These are phyloP conservation scores for Tachycineta bicolor DNA, from an alignment of 2,113 vertebrate species.

Conservation along the genomic window DNA sequence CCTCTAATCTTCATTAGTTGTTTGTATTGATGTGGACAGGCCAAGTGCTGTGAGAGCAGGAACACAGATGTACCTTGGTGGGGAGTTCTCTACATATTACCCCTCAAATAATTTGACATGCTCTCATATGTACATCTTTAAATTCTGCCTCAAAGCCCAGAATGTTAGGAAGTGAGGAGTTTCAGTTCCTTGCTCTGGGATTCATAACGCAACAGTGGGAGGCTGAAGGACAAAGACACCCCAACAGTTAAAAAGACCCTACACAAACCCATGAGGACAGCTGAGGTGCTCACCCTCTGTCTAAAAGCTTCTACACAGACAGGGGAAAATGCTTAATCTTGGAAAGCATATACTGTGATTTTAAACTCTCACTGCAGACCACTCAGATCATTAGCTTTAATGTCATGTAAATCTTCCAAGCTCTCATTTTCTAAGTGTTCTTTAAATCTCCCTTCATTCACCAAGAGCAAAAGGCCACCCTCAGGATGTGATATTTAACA, in stretches of 20 bases:
- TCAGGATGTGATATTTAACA: not conserved
- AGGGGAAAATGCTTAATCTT: not conserved
- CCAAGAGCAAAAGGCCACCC: not conserved
- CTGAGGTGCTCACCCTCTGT: not conserved
- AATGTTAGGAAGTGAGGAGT: not conserved
- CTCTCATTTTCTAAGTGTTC: not conserved
- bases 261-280: not conserved
- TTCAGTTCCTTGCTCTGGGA: not conserved
- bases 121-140: not conserved
- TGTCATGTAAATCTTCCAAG: not conserved
- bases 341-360: not conserved
- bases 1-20: not conserved
- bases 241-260: not conserved
- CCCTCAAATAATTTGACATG: not conserved
- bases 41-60: not conserved
- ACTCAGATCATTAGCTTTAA: not conserved
- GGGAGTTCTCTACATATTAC: not conserved
- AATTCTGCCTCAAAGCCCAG: not conserved
- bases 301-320: not conserved
- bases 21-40: not conserved
- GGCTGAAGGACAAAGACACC: not conserved
- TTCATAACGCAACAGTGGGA: not conserved
- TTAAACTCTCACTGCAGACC: not conserved
- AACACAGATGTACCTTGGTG: accelerated
- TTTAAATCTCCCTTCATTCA: not conserved